Conservation (phyloP, 2,888 invertebrate species). For the Orthonevra nobilis region DNA sequence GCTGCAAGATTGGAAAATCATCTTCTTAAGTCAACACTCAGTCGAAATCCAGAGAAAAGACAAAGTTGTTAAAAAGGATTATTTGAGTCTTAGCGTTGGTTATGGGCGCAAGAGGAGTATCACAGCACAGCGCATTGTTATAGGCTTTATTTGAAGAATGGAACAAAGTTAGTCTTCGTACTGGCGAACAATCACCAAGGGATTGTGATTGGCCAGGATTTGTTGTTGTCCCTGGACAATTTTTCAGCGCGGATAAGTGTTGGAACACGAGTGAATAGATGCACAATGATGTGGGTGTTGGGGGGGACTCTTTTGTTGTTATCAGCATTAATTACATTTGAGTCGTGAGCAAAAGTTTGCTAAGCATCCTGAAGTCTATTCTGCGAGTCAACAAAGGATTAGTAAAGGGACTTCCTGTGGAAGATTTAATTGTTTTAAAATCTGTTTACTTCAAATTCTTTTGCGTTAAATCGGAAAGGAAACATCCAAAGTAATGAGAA, state of each 20-base stretch:
- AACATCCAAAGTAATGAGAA: no score
- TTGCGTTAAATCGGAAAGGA: not conserved
- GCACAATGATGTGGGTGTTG: slow-evolving; percentile 25
- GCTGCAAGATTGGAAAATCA: slow-evolving; percentile 68
- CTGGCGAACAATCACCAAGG: slow-evolving; percentile 32
- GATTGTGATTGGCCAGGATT: slow-evolving; percentile 55
- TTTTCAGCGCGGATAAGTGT: slow-evolving; percentile 38
- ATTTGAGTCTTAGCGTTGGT: slow-evolving; percentile 50
- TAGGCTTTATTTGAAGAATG: slow-evolving; percentile 58
- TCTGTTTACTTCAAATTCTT: slow-evolving; percentile 21
- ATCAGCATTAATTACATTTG: slow-evolving; percentile 11
- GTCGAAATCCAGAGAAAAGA: slow-evolving; percentile 53
- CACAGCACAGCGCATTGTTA: slow-evolving; percentile 42
- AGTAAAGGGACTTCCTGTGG: slow-evolving; percentile 32
- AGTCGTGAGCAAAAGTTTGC: slow-evolving; percentile 46
- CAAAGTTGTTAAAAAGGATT: slow-evolving; percentile 62
- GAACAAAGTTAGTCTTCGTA: slow-evolving; percentile 57
- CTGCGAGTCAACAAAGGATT: slow-evolving; percentile 30
- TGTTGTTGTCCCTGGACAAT: slow-evolving; percentile 61
- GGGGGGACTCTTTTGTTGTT: not conserved
- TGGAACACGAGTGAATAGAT: slow-evolving; percentile 27
- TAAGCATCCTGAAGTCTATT: slow-evolving; percentile 48
- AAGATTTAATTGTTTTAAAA: slow-evolving; percentile 43
- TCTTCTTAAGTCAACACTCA: slow-evolving; percentile 67
- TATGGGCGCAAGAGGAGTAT: slow-evolving; percentile 2